These are phyloP conservation scores for Sarcophaga caerulescens DNA, from an alignment of 2,888 invertebrate species.

Conservation along the genomic window DNA sequence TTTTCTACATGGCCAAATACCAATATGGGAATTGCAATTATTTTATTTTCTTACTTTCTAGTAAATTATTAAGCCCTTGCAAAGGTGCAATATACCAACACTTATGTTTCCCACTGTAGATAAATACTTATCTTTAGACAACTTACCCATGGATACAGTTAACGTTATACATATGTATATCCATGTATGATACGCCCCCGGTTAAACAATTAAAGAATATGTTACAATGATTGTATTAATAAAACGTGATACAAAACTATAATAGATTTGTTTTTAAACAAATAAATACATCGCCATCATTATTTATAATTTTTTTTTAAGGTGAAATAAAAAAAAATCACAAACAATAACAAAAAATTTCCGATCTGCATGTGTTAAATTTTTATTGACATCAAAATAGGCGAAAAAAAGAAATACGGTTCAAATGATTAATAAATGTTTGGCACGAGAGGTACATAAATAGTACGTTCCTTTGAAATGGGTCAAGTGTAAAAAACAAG, in stretches of 20 bases:
- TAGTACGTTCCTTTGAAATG: neutral
- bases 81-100: neutral
- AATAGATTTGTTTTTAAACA: conserved; percentile 2
- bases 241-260: conserved; percentile 44
- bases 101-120: neutral
- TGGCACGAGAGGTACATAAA: conserved; percentile 3
- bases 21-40: too few relatives aligned
- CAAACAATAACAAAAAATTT: too few relatives aligned
- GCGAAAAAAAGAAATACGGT: neutral
- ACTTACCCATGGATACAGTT: neutral
- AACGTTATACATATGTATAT: neutral
- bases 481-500: conserved; percentile 13
- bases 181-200: conserved; percentile 19
- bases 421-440: conserved; percentile 18
- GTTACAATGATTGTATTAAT: conserved; percentile 46
- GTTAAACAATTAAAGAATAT: conserved; percentile 45
- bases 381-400: neutral
- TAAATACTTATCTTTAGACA: neutral
- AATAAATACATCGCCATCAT: neutral
- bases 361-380: too few relatives aligned
- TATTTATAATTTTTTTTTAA: neutral
- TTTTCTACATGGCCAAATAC: too few relatives aligned
- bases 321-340: conserved; percentile 3
- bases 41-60: too few relatives aligned
- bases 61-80: too few relatives aligned